Conservation (phyloP, 2,113 vertebrate species). For the Struthio camelus region DNA sequence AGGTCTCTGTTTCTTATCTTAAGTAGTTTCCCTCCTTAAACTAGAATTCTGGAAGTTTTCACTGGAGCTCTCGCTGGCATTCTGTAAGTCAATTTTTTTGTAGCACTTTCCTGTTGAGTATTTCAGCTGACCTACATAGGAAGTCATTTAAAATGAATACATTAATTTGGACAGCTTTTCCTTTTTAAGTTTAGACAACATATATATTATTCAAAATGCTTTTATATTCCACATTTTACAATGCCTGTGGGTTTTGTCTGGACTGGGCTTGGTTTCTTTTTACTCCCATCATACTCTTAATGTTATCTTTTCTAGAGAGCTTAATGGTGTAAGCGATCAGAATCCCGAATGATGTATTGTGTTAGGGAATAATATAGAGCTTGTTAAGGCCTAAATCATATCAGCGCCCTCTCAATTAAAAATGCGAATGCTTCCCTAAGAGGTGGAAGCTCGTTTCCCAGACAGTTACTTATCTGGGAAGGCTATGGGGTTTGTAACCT, state of each 20-base stretch:
- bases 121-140: not conserved
- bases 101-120: not conserved
- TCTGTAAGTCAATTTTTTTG: not conserved
- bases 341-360: fast-evolving
- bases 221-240: not conserved
- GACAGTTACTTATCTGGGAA: not conserved
- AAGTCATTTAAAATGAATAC: fast-evolving
- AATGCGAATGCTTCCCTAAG: fast-evolving
- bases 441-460: not conserved
- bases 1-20: not conserved
- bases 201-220: not conserved
- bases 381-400: not conserved
- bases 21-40: not conserved
- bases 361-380: fast-evolving
- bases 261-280: not conserved
- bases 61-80: not conserved
- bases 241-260: not conserved
- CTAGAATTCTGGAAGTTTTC: not conserved
- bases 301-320: not conserved
- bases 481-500: not conserved
- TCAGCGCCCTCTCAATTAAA: fast-evolving
- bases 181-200: not conserved
- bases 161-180: not conserved
- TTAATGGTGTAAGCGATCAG: not conserved
- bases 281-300: fast-evolving